Base-by-base conservation (phyloP, 2,888 invertebrate genomes). In the Eulithis prunata region DNA sequence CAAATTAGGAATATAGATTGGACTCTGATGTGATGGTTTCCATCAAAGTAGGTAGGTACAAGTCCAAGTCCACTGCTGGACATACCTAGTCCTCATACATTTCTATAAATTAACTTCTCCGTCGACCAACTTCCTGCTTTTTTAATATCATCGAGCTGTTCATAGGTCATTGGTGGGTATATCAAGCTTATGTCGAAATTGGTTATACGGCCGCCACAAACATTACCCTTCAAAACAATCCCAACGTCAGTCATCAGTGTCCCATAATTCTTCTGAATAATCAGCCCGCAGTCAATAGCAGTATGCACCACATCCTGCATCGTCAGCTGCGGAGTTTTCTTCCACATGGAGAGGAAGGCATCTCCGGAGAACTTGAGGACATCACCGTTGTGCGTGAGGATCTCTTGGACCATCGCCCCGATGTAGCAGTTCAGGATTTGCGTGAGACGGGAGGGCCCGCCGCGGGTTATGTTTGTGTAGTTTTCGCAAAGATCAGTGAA, bases 371-470 rank as follows among this genome's bases (percentile, higher is more conserved):
- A 96, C 81, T 96, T 95, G 0, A 96, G 83, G 1, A 96, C 94
- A 71, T 96, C 96, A 0, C 96, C 96, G 59, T 94, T 93, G 71
- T 94, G 94, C 0, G 94, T 94, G 41, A 96, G 81, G 67, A 96
- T 95, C 80, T 95, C 95, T 77, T 96, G 95, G 0, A 96, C 95
- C 93, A 96, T 95, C 0, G 95, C 94, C 0, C 95, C 96, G 71
- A 96, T 95, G 81, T 96, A 96, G 3, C 93, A 93, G 86, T 96
- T 96, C 5, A 96, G 82, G 0, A 95, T 95, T 78, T 95, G 94
- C 0, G 96, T 96, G 52, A 96, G 86, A 63, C 95, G 94, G 4
- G 96, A 96, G 0, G 96, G 95, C 0, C 96, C 96, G 1, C 95
- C 95, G 71, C 94, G 94, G 0, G 95, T 95, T 3, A 94, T 87